Conservation (phyloP, 2,113 vertebrate genomes). For the Macquaria ambigua region DNA sequence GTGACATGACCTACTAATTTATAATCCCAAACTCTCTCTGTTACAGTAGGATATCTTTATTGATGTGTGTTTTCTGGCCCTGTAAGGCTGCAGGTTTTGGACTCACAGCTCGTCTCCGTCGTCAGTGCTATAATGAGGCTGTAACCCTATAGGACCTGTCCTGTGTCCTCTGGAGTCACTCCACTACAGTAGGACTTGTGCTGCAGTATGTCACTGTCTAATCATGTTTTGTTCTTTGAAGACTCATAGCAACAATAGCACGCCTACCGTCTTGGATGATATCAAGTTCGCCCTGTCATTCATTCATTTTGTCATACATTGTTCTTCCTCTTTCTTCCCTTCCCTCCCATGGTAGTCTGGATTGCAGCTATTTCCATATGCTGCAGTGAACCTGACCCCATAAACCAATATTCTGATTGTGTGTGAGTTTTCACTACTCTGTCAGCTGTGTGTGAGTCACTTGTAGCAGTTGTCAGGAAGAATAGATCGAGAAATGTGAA, state of each 20-base stretch:
- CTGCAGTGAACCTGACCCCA: constrained; percentile 17
- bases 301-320: not conserved
- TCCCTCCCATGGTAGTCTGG: not conserved
- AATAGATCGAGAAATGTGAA: constrained; percentile 67
- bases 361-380: not conserved
- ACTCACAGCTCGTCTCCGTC: constrained; percentile 2
- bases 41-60: not conserved
- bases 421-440: not conserved
- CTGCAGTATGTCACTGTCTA: constrained; percentile 26
- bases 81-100: not conserved
- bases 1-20: not conserved
- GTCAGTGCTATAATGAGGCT: constrained; percentile 37
- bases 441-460: constrained; percentile 57
- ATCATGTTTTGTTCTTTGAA: constrained; percentile 31
- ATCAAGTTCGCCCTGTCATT: constrained; percentile 22
- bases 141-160: constrained; percentile 49
- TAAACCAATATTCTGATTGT: not conserved
- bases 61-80: not conserved
- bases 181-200: constrained; percentile 24
- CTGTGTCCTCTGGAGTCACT: constrained; percentile 31
- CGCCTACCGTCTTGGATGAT: not conserved
- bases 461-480: constrained; percentile 59
- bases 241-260: not conserved
- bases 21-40: not conserved
- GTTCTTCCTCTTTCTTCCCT: not conserved